phyloP scores from a whole-genome alignment of 1,140 invertebrate genomes.

The Riptortus pedestris region DNA sequence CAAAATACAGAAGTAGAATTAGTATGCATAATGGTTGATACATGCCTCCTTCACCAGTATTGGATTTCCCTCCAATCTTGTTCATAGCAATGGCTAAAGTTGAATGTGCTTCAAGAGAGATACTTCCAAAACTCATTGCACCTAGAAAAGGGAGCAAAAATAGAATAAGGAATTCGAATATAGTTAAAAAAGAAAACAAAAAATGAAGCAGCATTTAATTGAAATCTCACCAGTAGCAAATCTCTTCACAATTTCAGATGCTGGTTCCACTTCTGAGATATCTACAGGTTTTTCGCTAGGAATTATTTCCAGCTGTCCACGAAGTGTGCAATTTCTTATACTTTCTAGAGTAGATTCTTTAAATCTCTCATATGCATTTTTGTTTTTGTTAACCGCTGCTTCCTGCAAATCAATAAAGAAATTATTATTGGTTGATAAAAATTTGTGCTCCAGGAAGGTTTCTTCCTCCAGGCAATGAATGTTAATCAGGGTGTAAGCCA shows the following conservation, averaged over 20 bases:
- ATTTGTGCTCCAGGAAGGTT: too few relatives aligned
- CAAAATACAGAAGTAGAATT: too few relatives aligned
- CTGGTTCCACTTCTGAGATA: constrained; percentile 81
- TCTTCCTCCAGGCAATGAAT: too few relatives aligned
- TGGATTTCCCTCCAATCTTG: constrained; percentile 59
- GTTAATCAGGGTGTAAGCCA: too few relatives aligned
- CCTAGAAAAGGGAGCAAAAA: too few relatives aligned
- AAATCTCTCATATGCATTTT: constrained; percentile 77
- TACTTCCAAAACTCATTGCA: constrained; percentile 89
- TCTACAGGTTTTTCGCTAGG: constrained; percentile 65
- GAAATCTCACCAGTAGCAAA: constrained; percentile 63
- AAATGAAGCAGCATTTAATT: too few relatives aligned
- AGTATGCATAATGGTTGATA: too few relatives aligned
- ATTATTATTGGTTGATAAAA: too few relatives aligned
- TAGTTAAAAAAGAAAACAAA: too few relatives aligned
- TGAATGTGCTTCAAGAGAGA: constrained; percentile 86
- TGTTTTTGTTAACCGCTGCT: constrained; percentile 71
- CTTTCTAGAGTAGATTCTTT: constrained; percentile 77
- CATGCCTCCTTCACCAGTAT: constrained; percentile 61
- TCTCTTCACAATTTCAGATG: constrained; percentile 89
- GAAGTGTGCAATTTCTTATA: constrained; percentile 75
- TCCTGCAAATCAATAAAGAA: constrained; percentile 44
- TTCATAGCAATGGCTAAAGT: constrained; percentile 97
- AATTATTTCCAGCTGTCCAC: constrained; percentile 83
- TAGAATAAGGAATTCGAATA: too few relatives aligned